Percentiles rank a stretch among this genome's conserved stretches.
Evolutionary conservation across 2,797 vertebrate genomes (phyloP).

Genomic region (Acanthis flammea): DNA sequence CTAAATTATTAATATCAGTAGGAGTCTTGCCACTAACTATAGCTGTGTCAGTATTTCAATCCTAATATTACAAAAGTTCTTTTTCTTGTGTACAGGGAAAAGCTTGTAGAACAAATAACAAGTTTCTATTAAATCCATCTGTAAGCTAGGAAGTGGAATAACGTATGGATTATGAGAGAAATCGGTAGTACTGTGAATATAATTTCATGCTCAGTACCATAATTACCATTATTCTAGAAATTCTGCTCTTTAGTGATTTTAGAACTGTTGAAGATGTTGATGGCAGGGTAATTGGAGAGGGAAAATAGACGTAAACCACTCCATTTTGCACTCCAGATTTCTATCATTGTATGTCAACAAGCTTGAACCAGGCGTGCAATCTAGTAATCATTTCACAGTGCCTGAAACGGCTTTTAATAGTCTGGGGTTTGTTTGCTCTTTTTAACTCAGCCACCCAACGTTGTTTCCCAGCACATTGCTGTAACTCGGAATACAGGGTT

Average conservation of each 20-base stretch:
- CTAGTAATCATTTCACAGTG: constrained; percentile 29
- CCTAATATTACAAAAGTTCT: not conserved
- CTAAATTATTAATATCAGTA: not conserved
- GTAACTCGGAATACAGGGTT: not conserved
- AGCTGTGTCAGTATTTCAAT: not conserved
- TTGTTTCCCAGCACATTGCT: constrained; percentile 19
- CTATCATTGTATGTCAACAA: not conserved
- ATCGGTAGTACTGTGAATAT: not conserved
- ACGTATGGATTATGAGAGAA: not conserved
- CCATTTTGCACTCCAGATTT: constrained; percentile 26
- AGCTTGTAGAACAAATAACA: not conserved
- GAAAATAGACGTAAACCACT: not conserved
- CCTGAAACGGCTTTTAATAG: constrained; percentile 30
- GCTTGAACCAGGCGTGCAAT: constrained; percentile 22
- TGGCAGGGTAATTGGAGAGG: not conserved
- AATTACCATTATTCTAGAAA: not conserved
- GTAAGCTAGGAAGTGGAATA: not conserved
- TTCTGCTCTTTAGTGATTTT: not conserved
- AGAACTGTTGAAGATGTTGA: not conserved
- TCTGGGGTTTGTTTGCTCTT: not conserved
- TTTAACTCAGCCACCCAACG: not conserved
- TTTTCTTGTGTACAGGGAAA: not conserved
- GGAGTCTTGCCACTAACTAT: not conserved
- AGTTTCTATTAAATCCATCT: constrained; percentile 26
- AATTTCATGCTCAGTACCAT: not conserved